Conservation (phyloP, 2,113 vertebrate species). For the Piaya cayana region DNA sequence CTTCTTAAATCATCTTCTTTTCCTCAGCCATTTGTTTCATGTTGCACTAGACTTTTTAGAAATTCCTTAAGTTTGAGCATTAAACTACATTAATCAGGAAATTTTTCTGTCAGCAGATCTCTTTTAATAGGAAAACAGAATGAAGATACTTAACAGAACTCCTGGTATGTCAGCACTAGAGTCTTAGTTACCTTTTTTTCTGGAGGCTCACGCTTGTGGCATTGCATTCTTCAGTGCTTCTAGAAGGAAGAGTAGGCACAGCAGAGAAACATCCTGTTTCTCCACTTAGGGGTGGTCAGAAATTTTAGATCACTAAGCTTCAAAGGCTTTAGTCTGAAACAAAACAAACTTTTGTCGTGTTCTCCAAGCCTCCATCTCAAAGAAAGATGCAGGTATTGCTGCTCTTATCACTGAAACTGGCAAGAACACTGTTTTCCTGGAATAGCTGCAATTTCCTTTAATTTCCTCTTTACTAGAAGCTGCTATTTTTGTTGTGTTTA, state of each 20-base stretch:
- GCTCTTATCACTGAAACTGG: neutral
- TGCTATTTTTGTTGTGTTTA: neutral
- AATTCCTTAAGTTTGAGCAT: neutral
- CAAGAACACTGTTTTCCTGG: neutral
- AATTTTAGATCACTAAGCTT: neutral
- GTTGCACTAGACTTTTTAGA: neutral
- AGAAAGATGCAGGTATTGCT: neutral
- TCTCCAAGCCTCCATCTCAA: neutral
- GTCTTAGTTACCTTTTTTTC: neutral
- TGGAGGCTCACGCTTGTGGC: neutral
- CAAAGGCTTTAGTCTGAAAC: neutral
- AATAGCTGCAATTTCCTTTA: neutral
- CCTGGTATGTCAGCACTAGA: neutral
- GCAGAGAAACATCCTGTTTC: neutral
- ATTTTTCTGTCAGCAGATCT: neutral
- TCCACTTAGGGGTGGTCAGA: neutral
- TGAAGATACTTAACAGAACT: neutral
- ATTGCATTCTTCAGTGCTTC: neutral
- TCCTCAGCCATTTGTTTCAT: neutral
- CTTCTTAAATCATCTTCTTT: neutral
- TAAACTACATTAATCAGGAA: neutral
- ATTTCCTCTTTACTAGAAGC: slow-evolving; percentile 27
- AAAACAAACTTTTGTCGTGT: neutral
- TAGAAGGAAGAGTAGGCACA: neutral
- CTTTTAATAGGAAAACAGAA: neutral